Base-by-base conservation (phyloP, 2,113 vertebrate genomes). In the Crocuta crocuta region DNA sequence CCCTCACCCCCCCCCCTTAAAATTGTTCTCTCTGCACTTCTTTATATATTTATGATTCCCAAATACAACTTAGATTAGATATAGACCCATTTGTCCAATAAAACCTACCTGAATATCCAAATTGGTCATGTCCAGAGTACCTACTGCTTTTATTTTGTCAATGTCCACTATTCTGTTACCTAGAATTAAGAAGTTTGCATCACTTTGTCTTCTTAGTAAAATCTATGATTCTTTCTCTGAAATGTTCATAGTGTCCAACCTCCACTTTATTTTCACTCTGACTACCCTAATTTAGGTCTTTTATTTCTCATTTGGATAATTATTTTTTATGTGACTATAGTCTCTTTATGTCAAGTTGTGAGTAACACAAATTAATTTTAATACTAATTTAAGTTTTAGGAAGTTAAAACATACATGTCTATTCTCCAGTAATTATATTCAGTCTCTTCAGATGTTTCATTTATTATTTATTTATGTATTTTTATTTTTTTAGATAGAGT, bases 221-320 rank as follows among this genome's bases (percentile, higher is more conserved):
- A 73, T 74, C 45, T 93, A 19, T 2, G 89, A 80, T 79, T 96
- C 10, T 89, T 79, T 96, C 10, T 89, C 55, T 91, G 48, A 87
- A 79, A 84, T 93, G 16, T 63, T 50, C 35, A 66, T 48, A 66
- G 63, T 48, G 33, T 90, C 35, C 65, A 93, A 80, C 17, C 58
- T 91, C n/a, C 7, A 71, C n/a, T 45, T 84, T 48, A 61, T 53
- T 53, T 85, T 85, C 63, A 89, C 43, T 91, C 28, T 28, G 70
- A 65, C 63, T 55, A 53, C 23, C 31, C 19, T 71, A 21, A 79
- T 92, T 93, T 93, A 86, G 79, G 39, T 26, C 12, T 78, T 76
- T 84, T 83, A 53, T n/a, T 96, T 84, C n/a, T 89, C 39, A 85
- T 92, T 33, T 95, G 35, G 23, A 65, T 97, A 89, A 80, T 33